Conservation (phyloP, 2,113 vertebrate genomes). For the Vidua macroura region DNA sequence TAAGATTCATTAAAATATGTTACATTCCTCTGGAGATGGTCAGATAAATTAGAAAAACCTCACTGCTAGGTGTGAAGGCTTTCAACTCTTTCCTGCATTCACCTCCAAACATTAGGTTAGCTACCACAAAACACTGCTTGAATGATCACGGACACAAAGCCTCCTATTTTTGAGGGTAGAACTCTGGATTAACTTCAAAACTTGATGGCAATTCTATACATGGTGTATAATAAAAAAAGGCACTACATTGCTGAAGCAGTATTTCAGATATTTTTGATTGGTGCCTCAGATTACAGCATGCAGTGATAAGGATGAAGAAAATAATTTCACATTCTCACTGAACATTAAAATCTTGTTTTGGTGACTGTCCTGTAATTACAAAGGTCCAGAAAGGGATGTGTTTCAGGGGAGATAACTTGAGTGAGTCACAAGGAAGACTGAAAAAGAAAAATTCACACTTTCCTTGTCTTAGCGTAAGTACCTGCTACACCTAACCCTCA, state of each 20-base stretch:
- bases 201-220: not conserved
- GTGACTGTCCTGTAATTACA: not conserved
- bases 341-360: constrained; percentile 3
- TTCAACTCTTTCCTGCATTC: not conserved
- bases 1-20: not conserved
- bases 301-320: not conserved
- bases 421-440: not conserved
- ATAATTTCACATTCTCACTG: not conserved
- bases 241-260: not conserved
- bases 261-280: constrained; percentile 22
- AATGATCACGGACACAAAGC: not conserved
- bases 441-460: not conserved
- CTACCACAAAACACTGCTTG: not conserved
- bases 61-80: not conserved
- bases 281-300: not conserved
- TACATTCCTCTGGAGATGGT: not conserved
- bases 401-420: not conserved
- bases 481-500: not conserved
- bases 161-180: not conserved
- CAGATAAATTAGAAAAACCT: not conserved
- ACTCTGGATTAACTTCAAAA: not conserved
- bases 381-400: not conserved
- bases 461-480: not conserved
- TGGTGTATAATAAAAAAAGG: not conserved
- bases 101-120: not conserved